Conservation (phyloP, 1,140 invertebrate genomes). For the Tetramorium parvispinum region DNA sequence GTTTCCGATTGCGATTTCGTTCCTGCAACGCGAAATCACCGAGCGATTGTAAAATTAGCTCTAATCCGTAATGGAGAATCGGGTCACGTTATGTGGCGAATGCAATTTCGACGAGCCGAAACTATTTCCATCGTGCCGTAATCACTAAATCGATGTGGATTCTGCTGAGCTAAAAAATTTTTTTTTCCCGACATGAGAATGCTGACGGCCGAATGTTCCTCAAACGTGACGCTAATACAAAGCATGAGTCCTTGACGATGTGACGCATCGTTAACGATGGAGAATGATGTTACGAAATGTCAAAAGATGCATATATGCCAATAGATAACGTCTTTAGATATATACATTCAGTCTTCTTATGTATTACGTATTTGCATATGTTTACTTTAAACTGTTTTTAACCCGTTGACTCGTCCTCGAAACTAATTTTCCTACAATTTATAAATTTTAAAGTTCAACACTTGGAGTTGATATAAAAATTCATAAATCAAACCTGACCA, state of each 20-base stretch:
- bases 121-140: conserved; percentile 53
- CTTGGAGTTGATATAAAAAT: conserved; percentile 20
- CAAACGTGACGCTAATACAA: conserved; percentile 51
- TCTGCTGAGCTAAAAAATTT: conserved; percentile 14
- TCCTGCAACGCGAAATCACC: neutral
- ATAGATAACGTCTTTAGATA: neutral
- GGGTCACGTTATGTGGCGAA: conserved; percentile 5
- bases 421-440: conserved; percentile 1
- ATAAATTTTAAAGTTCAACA: neutral
- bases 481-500: conserved; percentile 34
- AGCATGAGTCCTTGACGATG: conserved; percentile 9
- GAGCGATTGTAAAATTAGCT: conserved; percentile 1
- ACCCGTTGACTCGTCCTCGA: neutral
- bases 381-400: neutral
- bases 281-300: neutral
- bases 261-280: neutral
- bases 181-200: conserved; percentile 55
- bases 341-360: neutral
- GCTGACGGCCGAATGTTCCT: conserved; percentile 50
- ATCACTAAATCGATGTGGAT: conserved; percentile 40
- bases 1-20: neutral
- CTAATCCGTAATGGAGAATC: conserved; percentile 21
- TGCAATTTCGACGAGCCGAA: conserved; percentile 54
- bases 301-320: neutral
- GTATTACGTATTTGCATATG: neutral